phyloP scores from a whole-genome alignment of 2,797 vertebrate species.

The Atherinosoma microstoma region DNA sequence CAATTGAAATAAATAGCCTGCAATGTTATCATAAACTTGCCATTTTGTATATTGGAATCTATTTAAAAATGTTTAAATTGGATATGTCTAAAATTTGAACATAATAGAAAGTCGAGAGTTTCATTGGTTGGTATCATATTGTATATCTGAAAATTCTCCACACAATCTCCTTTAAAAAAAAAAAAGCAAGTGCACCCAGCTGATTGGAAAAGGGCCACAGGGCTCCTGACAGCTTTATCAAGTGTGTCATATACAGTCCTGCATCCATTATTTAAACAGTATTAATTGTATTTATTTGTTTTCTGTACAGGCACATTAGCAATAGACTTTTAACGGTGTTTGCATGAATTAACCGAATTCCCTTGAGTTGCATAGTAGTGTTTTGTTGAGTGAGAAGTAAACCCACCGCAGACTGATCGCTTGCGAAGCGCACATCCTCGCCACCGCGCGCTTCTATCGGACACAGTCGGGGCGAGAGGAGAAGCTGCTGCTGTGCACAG shows the following conservation, averaged over 20 bases:
- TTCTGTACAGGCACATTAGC: background rate
- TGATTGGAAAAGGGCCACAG: background rate
- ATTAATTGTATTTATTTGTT: background rate
- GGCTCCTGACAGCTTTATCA: background rate
- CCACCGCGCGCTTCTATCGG: constrained; percentile 33
- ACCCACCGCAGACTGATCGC: constrained; percentile 12
- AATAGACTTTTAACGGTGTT: no score
- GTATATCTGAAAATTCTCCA: background rate
- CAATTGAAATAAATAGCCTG: background rate
- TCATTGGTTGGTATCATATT: background rate
- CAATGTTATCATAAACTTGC: background rate
- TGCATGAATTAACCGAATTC: background rate
- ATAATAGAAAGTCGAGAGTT: background rate
- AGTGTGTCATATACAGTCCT: background rate
- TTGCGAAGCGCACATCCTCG: constrained; percentile 45
- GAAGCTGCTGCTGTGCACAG: constrained; percentile 80
- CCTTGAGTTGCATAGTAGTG: background rate
- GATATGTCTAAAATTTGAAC: background rate
- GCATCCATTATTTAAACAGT: background rate
- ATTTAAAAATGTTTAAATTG: background rate
- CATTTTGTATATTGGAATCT: background rate
- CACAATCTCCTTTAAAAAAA: background rate
- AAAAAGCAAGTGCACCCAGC: no score
- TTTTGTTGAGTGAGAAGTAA: constrained; percentile 28
- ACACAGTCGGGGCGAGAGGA: constrained; percentile 56